Evolutionary conservation across 2,113 vertebrate species (phyloP).

Genomic region (Electrona antarctica): DNA sequence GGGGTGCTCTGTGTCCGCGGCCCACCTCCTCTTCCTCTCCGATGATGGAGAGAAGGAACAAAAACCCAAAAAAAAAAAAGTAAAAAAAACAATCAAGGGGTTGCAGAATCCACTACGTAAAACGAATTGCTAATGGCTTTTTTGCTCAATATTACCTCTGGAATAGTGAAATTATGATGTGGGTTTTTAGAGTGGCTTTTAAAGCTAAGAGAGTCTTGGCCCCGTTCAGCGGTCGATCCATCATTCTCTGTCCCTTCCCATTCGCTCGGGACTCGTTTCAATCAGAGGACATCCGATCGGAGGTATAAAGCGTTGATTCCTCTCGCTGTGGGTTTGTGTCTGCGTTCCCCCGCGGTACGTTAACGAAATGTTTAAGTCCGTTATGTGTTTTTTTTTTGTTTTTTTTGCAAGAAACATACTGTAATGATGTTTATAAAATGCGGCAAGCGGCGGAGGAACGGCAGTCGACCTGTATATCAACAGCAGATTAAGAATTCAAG

Average conservation of each 20-base stretch:
- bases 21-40: slow-evolving; percentile 22
- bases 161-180: slow-evolving; percentile 31
- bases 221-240: neutral
- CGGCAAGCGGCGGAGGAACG: too few species aligned
- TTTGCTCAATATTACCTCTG: slow-evolving; percentile 23
- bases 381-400: too few species aligned
- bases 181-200: slow-evolving; percentile 17
- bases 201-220: slow-evolving; percentile 1
- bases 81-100: slow-evolving; percentile 3
- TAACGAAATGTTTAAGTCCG: too few species aligned
- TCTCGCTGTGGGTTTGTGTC: neutral
- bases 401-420: too few species aligned
- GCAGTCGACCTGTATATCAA: too few species aligned
- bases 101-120: slow-evolving; percentile 26
- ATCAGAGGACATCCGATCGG: neutral
- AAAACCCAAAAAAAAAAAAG: slow-evolving; percentile 42
- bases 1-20: neutral
- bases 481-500: too few species aligned
- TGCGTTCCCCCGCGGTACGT: too few species aligned
- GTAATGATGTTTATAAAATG: too few species aligned
- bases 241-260: neutral
- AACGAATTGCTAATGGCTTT: slow-evolving; percentile 52
- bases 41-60: slow-evolving; percentile 21
- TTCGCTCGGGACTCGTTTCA: neutral
- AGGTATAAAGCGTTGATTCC: neutral